Evolutionary conservation across 2,888 invertebrate species (phyloP).

Genomic region (Andrena flavipes): DNA sequence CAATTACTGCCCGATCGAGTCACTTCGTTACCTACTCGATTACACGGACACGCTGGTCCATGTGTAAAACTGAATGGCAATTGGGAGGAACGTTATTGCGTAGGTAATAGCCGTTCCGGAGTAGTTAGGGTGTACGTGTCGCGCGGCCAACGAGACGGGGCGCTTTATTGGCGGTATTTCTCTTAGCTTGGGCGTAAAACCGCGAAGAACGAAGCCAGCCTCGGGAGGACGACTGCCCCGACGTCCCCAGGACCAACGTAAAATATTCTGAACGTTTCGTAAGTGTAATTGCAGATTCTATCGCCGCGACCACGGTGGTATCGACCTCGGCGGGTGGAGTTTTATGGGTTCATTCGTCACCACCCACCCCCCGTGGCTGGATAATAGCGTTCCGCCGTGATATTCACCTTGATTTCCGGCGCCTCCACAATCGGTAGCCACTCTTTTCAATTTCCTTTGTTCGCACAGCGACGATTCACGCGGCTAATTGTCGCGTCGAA

Average conservation of each 20-base stretch:
- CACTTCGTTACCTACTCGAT: constrained; percentile 45
- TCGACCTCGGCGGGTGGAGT: constrained; percentile 43
- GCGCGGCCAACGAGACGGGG: constrained; percentile 21
- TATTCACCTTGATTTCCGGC: constrained; percentile 56
- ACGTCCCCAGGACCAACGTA: constrained; percentile 46
- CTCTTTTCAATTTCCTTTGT: constrained; percentile 52
- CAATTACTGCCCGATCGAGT: constrained; percentile 38
- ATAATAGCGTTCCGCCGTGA: constrained; percentile 49
- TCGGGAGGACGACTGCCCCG: background rate
- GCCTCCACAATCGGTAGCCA: constrained; percentile 59
- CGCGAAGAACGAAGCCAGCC: constrained; percentile 29
- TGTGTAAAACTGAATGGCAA: constrained; percentile 27
- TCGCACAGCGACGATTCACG: constrained; percentile 30
- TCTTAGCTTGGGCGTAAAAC: constrained; percentile 7
- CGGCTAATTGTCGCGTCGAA: constrained; percentile 15
- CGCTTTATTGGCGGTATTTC: constrained; percentile 65
- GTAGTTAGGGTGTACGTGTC: background rate
- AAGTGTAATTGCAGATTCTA: constrained; percentile 72
- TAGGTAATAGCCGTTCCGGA: constrained; percentile 3
- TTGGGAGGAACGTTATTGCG: constrained; percentile 4
- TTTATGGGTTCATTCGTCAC: constrained; percentile 73
- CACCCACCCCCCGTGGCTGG: constrained; percentile 23
- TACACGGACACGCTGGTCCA: constrained; percentile 9
- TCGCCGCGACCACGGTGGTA: constrained; percentile 43
- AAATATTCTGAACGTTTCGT: constrained; percentile 65